Conservation (phyloP, 2,113 vertebrate genomes). For the Grammomys dolichurus region DNA sequence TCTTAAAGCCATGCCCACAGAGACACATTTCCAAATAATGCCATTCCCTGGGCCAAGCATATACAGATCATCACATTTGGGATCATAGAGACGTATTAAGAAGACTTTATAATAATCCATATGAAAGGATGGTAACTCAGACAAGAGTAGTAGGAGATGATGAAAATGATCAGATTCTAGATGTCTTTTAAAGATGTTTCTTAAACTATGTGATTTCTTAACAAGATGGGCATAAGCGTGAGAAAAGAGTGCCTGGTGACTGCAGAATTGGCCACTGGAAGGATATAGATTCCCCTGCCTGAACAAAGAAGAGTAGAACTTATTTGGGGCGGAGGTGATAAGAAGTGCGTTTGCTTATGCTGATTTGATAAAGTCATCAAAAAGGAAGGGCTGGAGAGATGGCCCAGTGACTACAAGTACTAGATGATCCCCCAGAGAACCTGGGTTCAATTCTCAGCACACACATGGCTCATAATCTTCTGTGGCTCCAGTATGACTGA, state of each 20-base stretch:
- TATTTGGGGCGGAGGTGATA: neutral
- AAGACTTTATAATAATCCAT: neutral
- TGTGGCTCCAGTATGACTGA: neutral
- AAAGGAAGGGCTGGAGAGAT: neutral
- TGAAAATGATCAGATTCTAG: neutral
- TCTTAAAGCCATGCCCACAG: too few species aligned
- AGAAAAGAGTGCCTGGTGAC: neutral
- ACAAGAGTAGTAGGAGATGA: neutral
- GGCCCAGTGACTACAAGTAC: neutral
- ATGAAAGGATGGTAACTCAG: neutral
- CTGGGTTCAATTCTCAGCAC: neutral
- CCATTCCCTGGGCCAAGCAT: too few species aligned
- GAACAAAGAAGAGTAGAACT: neutral
- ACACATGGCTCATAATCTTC: neutral
- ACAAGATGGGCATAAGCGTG: neutral
- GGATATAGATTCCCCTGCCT: neutral
- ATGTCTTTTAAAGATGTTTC: neutral
- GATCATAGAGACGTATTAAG: neutral
- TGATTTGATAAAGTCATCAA: neutral
- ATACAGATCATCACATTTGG: neutral
- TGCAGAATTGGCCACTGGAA: neutral
- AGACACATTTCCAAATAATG: too few species aligned
- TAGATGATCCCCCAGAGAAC: neutral
- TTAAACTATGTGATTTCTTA: neutral
- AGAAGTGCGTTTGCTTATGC: neutral